Conservation (phyloP, 1,140 invertebrate genomes). For the Radopholus similis region DNA sequence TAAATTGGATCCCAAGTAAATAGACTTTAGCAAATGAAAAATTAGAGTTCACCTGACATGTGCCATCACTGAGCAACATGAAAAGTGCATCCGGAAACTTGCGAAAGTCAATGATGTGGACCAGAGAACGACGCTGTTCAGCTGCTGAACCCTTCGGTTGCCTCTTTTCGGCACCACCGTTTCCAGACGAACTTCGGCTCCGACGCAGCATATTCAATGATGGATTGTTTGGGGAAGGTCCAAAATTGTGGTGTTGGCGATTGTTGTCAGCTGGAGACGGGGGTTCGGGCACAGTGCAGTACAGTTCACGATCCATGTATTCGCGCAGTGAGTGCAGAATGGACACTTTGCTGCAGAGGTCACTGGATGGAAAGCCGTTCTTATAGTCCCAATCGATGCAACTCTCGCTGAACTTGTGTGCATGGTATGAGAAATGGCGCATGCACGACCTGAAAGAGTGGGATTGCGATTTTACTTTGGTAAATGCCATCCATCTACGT, state of each 20-base stretch:
- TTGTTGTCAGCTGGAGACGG: neutral
- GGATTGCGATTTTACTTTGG: neutral
- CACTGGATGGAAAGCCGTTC: constrained; percentile 18
- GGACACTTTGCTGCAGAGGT: constrained; percentile 17
- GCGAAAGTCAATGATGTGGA: constrained; percentile 24
- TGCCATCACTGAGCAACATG: constrained; percentile 32
- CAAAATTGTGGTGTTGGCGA: constrained; percentile 13
- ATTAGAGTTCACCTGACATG: constrained; percentile 22
- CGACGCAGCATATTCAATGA: neutral
- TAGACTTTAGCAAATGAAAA: neutral
- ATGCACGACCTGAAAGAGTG: constrained; percentile 18
- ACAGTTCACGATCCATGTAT: constrained; percentile 35
- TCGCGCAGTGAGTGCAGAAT: constrained; percentile 28
- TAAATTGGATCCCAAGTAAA: neutral
- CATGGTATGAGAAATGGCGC: constrained; percentile 27
- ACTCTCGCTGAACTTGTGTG: constrained; percentile 1
- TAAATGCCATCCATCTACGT: constrained; percentile 13
- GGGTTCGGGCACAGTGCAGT: constrained; percentile 21
- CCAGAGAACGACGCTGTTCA: constrained; percentile 6
- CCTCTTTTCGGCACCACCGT: neutral
- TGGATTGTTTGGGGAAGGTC: neutral
- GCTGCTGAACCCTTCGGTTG: neutral
- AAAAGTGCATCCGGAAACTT: constrained; percentile 35
- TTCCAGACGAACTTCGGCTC: constrained; percentile 9
- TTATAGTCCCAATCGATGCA: constrained; percentile 22